phyloP scores from a whole-genome alignment of 2,888 invertebrate genomes.

The Heteromyza rotundicornis region DNA sequence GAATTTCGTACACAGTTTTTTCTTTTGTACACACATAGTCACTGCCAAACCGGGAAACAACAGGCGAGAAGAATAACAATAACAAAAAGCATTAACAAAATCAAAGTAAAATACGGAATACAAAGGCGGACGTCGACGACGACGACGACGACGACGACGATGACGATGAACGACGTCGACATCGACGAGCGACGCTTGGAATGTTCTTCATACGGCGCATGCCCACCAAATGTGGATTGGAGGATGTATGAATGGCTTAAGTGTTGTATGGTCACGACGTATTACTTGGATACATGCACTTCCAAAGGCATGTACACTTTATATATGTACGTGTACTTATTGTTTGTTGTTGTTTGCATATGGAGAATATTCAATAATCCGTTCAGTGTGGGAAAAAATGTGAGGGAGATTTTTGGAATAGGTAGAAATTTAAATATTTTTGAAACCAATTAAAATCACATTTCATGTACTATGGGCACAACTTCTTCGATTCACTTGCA shows the following conservation, averaged over 20 bases:
- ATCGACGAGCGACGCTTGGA: not conserved
- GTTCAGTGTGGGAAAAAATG: too few relatives aligned
- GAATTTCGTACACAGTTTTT: too few relatives aligned
- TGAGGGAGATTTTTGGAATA: too few relatives aligned
- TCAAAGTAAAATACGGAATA: not conserved
- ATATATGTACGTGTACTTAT: not conserved
- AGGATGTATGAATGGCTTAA: not conserved
- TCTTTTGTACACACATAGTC: too few relatives aligned
- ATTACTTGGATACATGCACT: not conserved
- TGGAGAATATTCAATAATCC: too few relatives aligned
- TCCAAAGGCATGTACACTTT: conserved; percentile 3
- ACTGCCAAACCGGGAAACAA: too few relatives aligned
- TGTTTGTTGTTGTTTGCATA: conserved; percentile 17
- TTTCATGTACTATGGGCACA: too few relatives aligned
- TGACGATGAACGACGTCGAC: not conserved
- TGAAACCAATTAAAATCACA: too few relatives aligned
- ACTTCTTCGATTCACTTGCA: too few relatives aligned
- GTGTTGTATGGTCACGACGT: not conserved
- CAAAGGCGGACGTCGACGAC: not conserved
- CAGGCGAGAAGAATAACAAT: conserved; percentile 14
- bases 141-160: not conserved
- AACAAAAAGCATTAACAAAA: not conserved
- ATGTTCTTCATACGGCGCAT: too few relatives aligned
- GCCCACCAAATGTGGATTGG: too few relatives aligned
- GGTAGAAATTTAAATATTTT: too few relatives aligned